Evolutionary conservation across 2,797 vertebrate genomes (phyloP).

Genomic region (Geotrypetes seraphini): DNA sequence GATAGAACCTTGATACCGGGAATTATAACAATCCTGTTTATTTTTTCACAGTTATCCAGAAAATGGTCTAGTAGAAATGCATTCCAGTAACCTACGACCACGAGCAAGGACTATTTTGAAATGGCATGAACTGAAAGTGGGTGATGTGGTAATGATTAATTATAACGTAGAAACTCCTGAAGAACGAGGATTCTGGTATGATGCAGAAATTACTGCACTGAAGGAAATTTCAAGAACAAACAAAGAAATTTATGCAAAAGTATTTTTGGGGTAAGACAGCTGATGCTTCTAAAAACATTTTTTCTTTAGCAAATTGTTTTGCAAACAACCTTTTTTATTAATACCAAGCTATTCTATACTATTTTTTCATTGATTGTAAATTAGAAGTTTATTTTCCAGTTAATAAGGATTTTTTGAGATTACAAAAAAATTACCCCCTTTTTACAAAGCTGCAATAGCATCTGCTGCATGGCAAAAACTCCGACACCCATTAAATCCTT

Average conservation of each 20-base stretch:
- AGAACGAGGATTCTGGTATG: conserved; percentile 96
- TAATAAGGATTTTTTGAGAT: too few relatives aligned
- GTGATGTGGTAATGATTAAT: conserved; percentile 90
- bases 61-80: conserved; percentile 79
- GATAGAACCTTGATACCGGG: not conserved
- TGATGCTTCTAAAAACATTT: not conserved
- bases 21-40: conserved; percentile 1
- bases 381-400: too few relatives aligned
- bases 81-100: conserved; percentile 66
- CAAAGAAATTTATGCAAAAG: conserved; percentile 88
- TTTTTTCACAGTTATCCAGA: conserved; percentile 75
- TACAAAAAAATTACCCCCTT: too few relatives aligned
- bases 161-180: conserved; percentile 92
- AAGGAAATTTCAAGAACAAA: conserved; percentile 89
- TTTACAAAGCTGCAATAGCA: too few relatives aligned
- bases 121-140: conserved; percentile 81
- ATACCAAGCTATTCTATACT: too few relatives aligned
- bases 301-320: not conserved
- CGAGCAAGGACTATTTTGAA: conserved; percentile 81
- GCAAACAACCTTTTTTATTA: too few relatives aligned
- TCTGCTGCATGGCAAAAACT: too few relatives aligned
- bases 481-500: too few relatives aligned
- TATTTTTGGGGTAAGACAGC: conserved; percentile 81
- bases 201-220: conserved; percentile 79
- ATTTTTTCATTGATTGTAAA: too few relatives aligned